phyloP scores from a whole-genome alignment of 2,888 invertebrate species.

The Matsumyia berberina region DNA sequence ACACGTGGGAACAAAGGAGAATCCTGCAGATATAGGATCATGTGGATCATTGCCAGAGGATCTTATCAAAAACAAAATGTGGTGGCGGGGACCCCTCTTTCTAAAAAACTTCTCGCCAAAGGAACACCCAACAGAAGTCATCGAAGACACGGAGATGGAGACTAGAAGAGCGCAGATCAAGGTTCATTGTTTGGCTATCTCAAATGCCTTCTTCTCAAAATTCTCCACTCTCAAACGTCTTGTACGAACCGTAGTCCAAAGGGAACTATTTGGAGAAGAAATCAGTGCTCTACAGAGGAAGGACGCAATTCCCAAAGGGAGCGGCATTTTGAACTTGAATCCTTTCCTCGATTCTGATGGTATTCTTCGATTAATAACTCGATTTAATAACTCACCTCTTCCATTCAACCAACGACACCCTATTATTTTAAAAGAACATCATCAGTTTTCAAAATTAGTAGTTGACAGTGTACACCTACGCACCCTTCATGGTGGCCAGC shows the following conservation, averaged over 20 bases:
- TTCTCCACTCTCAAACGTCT: background rate
- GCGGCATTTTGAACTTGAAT: conserved; percentile 13
- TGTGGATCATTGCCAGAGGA: conserved; percentile 9
- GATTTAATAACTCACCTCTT: background rate
- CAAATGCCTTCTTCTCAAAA: background rate
- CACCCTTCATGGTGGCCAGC: no score
- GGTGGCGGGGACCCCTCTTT: conserved; percentile 17
- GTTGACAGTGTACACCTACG: no score
- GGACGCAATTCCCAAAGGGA: background rate
- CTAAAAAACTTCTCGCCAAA: background rate
- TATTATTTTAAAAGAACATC: background rate
- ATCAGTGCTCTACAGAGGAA: background rate
- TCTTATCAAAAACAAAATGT: background rate
- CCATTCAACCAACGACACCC: background rate
- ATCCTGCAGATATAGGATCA: conserved; percentile 11
- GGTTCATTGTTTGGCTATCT: no score
- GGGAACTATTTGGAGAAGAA: background rate
- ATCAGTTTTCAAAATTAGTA: no score
- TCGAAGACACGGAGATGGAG: background rate
- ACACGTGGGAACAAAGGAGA: conserved; percentile 7
- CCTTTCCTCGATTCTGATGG: background rate
- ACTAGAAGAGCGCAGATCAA: background rate
- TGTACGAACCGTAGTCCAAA: conserved; percentile 13
- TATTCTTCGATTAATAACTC: background rate
- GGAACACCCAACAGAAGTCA: background rate